Evolutionary conservation across 2,113 vertebrate genomes (phyloP).

Genomic region (Etheostoma spectabile): DNA sequence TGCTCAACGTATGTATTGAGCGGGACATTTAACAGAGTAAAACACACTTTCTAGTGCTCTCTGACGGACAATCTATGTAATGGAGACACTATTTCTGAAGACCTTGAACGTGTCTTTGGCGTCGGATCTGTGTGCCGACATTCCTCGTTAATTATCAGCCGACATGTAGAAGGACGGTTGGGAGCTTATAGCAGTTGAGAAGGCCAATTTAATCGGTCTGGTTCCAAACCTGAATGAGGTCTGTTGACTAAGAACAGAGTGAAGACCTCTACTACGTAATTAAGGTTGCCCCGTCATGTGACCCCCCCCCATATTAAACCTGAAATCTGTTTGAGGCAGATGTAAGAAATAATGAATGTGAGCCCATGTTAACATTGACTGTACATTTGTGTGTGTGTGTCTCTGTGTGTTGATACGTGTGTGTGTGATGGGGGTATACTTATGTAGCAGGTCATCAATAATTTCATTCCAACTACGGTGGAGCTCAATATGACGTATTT

Average conservation of each 20-base stretch:
- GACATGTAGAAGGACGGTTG: background rate
- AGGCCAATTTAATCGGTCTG: background rate
- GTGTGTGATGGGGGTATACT: background rate
- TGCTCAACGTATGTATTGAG: background rate
- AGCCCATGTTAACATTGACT: background rate
- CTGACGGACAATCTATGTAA: background rate
- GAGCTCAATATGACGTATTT: background rate
- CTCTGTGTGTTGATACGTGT: background rate
- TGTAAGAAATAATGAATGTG: background rate
- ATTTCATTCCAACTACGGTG: background rate
- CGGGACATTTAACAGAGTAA: background rate
- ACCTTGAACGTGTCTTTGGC: background rate
- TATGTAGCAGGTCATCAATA: background rate
- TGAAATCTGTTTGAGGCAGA: background rate
- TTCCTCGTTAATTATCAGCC: background rate
- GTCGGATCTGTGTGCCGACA: background rate
- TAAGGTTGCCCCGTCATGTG: background rate
- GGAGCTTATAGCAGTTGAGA: background rate
- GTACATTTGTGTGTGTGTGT: no score
- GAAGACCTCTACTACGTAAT: slow-evolving; percentile 23
- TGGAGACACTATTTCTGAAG: background rate
- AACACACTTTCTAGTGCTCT: background rate
- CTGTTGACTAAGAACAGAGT: background rate
- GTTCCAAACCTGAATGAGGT: background rate
- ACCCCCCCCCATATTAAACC: background rate